Base-by-base conservation (phyloP, 64 coral and sea anemone species). In the Montipora sp. region DNA sequence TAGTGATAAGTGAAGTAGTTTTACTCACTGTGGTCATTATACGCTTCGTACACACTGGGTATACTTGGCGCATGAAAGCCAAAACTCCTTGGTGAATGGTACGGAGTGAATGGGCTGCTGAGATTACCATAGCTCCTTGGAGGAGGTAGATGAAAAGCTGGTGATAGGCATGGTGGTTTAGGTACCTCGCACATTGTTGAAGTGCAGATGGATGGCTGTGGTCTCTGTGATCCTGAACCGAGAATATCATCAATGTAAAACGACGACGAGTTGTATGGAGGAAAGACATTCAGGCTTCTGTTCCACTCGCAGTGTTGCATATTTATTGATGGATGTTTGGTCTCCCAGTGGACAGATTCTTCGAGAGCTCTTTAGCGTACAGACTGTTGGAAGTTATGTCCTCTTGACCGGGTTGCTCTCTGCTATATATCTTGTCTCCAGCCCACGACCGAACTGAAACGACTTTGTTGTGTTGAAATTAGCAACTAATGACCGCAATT, bases 401-500 rank as follows among this genome's bases (percentile, higher is more conserved):
- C 88, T 81, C 63, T 69, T 43, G 16, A 80, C 51, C 47, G 73
- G 75, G 45, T 18, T 48, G 57, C 84, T 45, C 80, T 24, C 23
- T 48, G 80, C 49, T 84, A 89, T 93, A 80, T 93, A 96, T 79
- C 59, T 75, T 49, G 72, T 96, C 59, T 89, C 81, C 65, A 84
- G 59, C 77, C 8, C 75, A 87, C 86, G 77, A 81, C 18, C 83
- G 74, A 96, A 96, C 87, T 96, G 95, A 93, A 97, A 94, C 87
- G 90, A 93, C 91, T 90, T 84, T 91, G 95, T 90, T 93, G 84
- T 97, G 95, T 97, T 94, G 95, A 97, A 97, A 97, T 97, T 97
- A 97, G 95, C 95, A 92, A 97, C 95, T 97, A 97, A 97, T 97
- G 95, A 97, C 82, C 89, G 87, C 81, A 97, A 97, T 97, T 97